These are phyloP conservation scores for Lycodopsis pacificus DNA, from an alignment of 2,797 vertebrate genomes.

Conservation along the genomic window DNA sequence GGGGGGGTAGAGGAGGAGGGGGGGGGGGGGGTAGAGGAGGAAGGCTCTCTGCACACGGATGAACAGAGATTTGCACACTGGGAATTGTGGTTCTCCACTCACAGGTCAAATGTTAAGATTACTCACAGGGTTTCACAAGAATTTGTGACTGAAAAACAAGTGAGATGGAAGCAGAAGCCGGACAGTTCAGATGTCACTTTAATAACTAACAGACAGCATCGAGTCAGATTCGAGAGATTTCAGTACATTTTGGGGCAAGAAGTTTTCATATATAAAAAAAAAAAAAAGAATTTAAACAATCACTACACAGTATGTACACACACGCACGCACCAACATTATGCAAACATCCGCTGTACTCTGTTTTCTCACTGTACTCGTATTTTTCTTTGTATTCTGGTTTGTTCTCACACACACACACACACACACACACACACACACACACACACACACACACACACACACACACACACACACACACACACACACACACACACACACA, in stretches of 20 bases:
- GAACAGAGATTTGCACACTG: constrained; percentile 67
- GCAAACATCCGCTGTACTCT: constrained; percentile 41
- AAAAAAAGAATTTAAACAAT: constrained; percentile 26
- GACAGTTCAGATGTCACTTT: constrained; percentile 64
- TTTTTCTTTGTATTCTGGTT: constrained; percentile 18
- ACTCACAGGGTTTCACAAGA: constrained; percentile 3
- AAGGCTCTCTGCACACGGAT: constrained; percentile 43
- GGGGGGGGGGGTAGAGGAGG: constrained; percentile 14
- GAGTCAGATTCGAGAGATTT: constrained; percentile 30
- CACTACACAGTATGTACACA: constrained; percentile 47
- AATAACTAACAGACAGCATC: constrained; percentile 75
- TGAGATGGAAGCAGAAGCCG: neutral
- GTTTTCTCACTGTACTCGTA: constrained; percentile 23
- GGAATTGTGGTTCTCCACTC: constrained; percentile 64
- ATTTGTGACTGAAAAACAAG: neutral
- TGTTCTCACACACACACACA: constrained; percentile 8
- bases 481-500: neutral
- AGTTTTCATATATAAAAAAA: constrained; percentile 51
- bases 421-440: neutral
- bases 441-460: neutral
- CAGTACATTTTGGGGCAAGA: constrained; percentile 37
- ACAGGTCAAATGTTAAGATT: constrained; percentile 7
- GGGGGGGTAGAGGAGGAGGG: constrained; percentile 13
- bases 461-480: neutral
- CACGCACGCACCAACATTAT: constrained; percentile 11